Evolutionary conservation across 2,888 invertebrate genomes (phyloP), one percentile per base, ranked within the genome.

Genomic region (Temnothorax ravouxi): DNA sequence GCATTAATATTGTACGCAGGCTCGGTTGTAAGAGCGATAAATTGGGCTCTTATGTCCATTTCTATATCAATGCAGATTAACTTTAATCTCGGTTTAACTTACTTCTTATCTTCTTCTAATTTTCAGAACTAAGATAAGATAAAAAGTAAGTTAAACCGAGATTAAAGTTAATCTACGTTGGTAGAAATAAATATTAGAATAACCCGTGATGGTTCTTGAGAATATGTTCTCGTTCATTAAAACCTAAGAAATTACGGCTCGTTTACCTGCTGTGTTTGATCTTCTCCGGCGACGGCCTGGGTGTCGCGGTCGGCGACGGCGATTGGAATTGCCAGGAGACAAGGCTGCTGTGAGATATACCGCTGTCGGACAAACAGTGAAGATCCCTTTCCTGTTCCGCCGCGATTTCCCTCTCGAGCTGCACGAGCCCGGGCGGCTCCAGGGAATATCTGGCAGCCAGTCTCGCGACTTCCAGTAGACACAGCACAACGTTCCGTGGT

Each of bases 331-430:
- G 97, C 97, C 97, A 97, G 18, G 96, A 96, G 74, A 97, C 94
- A 76, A 96, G 92, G 54, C 96, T 96, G 91, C 96, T 95, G 87
- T 95, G 92, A 93, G 96, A 89, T 94, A 97, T 95, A 94, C 96
- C 96, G 75, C 97, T 96, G 93, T 97, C 97, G 18, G 95, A 95
- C 79, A 95, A 90, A 87, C 95, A 94, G 87, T 96, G 96, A 8
- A 96, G 96, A 15, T 96, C 96, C 92, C 96, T 96, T 41, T 96
- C 95, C 94, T 97, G 97, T 94, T 98, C 97, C 88, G 97, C 95
- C n/a, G 97, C 98, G 84, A 98, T 98, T 95, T 98, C 98, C 92
- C 97, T 97, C 95, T 98, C 98, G 90, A 98, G 95, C 94, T 97
- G 97, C 83, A 98, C 97, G 84, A 98, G 95, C 41, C 96, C 96